Evolutionary conservation across 2,113 vertebrate species (phyloP).

Genomic region (Australoheros scitulus): DNA sequence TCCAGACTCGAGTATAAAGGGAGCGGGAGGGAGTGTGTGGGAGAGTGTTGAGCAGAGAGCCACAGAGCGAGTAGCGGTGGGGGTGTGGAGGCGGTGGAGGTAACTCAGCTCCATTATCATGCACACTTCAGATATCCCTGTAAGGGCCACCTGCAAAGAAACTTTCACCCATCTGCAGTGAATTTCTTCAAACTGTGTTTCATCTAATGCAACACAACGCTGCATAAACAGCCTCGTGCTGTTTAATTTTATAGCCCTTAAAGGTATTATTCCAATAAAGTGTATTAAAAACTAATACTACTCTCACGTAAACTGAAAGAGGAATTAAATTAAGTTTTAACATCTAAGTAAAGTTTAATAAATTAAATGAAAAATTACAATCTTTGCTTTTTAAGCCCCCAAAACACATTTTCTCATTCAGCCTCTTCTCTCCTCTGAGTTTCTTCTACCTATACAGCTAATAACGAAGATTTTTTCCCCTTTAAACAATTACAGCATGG

Average conservation of each 20-base stretch:
- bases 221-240: slow-evolving; percentile 5
- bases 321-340: slow-evolving; percentile 15
- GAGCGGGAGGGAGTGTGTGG: slow-evolving; percentile 4
- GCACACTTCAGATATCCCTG: slow-evolving; percentile 37
- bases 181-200: slow-evolving; percentile 25
- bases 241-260: slow-evolving; percentile 32
- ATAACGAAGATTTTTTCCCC: too few relatives aligned
- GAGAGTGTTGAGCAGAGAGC: neutral
- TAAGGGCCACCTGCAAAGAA: slow-evolving; percentile 34
- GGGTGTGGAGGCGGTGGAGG: slow-evolving; percentile 47
- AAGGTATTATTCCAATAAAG: slow-evolving; percentile 24
- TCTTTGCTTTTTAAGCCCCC: neutral
- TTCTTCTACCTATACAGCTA: neutral
- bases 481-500: neutral
- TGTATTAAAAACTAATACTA: slow-evolving; percentile 16
- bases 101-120: slow-evolving; percentile 41
- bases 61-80: neutral
- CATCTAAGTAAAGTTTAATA: slow-evolving; percentile 10
- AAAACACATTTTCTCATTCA: neutral
- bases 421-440: neutral
- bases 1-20: slow-evolving; percentile 22
- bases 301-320: slow-evolving; percentile 9
- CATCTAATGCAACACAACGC: neutral
- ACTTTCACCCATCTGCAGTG: slow-evolving; percentile 7
- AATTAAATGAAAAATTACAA: neutral